Evolutionary conservation across 2,888 invertebrate genomes (phyloP).

Genomic region (Serrognathus titanus): DNA sequence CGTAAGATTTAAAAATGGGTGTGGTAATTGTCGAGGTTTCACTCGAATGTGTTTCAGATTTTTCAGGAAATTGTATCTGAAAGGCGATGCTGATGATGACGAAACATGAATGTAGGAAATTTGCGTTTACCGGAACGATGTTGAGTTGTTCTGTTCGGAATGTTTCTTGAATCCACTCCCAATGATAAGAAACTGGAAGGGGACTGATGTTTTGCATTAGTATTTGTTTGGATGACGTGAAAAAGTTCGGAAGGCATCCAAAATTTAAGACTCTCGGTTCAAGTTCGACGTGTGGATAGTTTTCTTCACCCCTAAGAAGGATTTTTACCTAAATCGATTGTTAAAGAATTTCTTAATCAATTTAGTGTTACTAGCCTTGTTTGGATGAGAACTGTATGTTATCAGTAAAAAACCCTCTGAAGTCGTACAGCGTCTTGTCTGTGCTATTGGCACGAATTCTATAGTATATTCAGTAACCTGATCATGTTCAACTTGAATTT

Average conservation of each 20-base stretch:
- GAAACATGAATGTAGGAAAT: background rate
- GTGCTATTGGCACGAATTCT: conserved; percentile 31
- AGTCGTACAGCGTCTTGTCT: conserved; percentile 31
- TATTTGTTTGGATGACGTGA: conserved; percentile 47
- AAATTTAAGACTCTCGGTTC: conserved; percentile 58
- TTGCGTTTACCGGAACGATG: conserved; percentile 3
- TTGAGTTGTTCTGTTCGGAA: background rate
- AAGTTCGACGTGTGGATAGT: conserved; percentile 65
- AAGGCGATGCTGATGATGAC: background rate
- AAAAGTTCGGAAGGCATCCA: conserved; percentile 55
- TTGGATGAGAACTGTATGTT: conserved; percentile 46
- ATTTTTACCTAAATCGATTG: conserved; percentile 50
- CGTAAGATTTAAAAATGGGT: background rate
- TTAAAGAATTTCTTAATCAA: background rate
- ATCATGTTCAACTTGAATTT: conserved; percentile 27
- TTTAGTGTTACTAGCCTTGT: conserved; percentile 35
- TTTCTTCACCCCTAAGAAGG: conserved; percentile 60
- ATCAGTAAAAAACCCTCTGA: conserved; percentile 37
- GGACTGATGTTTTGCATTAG: conserved; percentile 55
- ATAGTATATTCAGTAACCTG: conserved; percentile 26
- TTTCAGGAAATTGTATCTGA: conserved; percentile 5
- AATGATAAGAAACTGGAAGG: conserved; percentile 49
- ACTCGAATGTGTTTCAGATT: background rate
- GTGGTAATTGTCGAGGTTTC: conserved; percentile 4
- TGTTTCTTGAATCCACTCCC: conserved; percentile 31